Evolutionary conservation across 1,140 invertebrate genomes (phyloP).

Genomic region (Caenorhabditis latens): DNA sequence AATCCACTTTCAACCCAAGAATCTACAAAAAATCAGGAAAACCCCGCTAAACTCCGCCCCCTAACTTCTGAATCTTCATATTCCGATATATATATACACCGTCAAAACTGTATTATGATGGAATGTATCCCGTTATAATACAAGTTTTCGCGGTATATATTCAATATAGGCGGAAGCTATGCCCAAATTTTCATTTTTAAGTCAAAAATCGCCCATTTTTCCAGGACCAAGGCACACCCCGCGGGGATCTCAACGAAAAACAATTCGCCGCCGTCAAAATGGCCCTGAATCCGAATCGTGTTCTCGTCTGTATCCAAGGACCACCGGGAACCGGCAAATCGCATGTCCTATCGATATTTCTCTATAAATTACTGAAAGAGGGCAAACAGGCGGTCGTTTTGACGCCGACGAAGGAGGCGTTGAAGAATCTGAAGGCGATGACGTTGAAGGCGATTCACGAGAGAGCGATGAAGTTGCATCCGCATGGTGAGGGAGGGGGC

Average conservation of each 20-base stretch:
- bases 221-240: not conserved
- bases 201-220: too few relatives aligned
- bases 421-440: not conserved
- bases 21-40: too few relatives aligned
- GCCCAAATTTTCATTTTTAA: too few relatives aligned
- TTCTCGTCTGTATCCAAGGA: not conserved
- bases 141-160: not conserved
- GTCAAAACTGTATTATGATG: too few relatives aligned
- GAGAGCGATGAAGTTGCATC: not conserved
- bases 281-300: not conserved
- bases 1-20: too few relatives aligned
- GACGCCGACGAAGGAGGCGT: not conserved
- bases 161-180: too few relatives aligned
- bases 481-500: not conserved
- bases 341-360: not conserved
- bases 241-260: not conserved
- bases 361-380: not conserved
- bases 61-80: too few relatives aligned
- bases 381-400: not conserved
- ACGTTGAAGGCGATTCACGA: not conserved
- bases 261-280: not conserved
- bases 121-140: not conserved
- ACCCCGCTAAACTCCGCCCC: too few relatives aligned
- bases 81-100: too few relatives aligned
- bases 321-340: slow-evolving; percentile 29